Evolutionary conservation across 2,797 vertebrate species (phyloP).

Genomic region (Geotrypetes seraphini): DNA sequence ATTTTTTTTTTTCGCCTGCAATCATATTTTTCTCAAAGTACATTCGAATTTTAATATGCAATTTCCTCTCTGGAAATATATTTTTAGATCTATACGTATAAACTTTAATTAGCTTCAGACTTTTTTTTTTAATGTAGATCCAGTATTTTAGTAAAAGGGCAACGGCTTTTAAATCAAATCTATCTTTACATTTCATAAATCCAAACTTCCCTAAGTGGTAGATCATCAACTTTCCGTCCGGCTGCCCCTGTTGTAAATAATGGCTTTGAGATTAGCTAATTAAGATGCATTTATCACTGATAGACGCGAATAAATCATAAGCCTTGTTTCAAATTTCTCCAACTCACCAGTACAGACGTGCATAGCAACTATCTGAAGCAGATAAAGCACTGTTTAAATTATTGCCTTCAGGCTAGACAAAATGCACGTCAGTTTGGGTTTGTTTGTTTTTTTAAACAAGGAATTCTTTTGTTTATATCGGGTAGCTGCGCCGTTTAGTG

Average conservation of each 20-base stretch:
- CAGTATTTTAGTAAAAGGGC: too few species aligned
- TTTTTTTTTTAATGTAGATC: too few species aligned
- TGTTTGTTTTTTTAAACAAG: too few species aligned
- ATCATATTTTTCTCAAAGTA: too few species aligned
- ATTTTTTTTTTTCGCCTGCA: too few species aligned
- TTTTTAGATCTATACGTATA: too few species aligned
- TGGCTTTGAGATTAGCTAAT: constrained; percentile 66
- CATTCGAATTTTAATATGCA: too few species aligned
- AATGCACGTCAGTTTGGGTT: constrained; percentile 39
- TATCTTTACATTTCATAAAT: constrained; percentile 36
- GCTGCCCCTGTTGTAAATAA: constrained; percentile 56
- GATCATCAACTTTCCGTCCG: constrained; percentile 49
- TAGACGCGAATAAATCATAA: constrained; percentile 63
- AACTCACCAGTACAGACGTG: constrained; percentile 32
- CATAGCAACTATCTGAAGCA: constrained; percentile 41
- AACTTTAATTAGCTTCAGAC: too few species aligned
- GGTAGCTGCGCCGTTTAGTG: constrained; percentile 23
- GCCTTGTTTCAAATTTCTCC: constrained; percentile 41
- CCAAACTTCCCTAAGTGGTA: constrained; percentile 40
- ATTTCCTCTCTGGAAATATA: too few species aligned
- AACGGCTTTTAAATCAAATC: too few species aligned
- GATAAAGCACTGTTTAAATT: constrained; percentile 60
- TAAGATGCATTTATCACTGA: constrained; percentile 65
- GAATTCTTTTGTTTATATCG: too few species aligned
- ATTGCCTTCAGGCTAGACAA: constrained; percentile 49